Conservation (phyloP, 1,140 invertebrate genomes). For the Tetramorium simillimum region DNA sequence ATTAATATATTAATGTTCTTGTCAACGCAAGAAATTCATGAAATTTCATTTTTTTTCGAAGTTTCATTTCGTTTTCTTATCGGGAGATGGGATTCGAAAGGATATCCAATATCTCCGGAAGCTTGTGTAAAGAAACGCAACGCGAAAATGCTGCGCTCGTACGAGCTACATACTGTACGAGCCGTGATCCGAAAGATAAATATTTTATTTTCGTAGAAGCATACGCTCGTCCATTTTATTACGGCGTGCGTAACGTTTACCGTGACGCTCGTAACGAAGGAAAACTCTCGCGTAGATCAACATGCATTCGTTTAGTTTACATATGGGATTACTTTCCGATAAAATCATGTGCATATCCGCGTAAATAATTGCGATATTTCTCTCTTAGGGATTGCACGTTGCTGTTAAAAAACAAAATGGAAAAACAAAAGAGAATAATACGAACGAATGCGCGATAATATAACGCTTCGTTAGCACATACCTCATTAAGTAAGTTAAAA, state of each 20-base stretch:
- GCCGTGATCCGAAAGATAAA: constrained; percentile 25
- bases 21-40: neutral
- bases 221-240: constrained; percentile 1
- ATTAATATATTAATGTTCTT: neutral
- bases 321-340: constrained; percentile 20
- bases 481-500: neutral
- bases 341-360: neutral
- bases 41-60: neutral
- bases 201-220: constrained; percentile 44
- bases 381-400: neutral
- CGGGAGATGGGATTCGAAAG: neutral
- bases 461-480: neutral
- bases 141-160: neutral
- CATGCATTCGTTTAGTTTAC: constrained; percentile 17
- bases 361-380: neutral
- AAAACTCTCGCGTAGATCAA: constrained; percentile 32
- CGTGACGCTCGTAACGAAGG: constrained; percentile 11
- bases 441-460: neutral
- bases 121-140: constrained; percentile 5
- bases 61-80: neutral
- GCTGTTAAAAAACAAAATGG: neutral
- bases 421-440: neutral
- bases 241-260: neutral
- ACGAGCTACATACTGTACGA: neutral
- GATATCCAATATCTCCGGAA: constrained; percentile 33